Base-by-base conservation (phyloP, 2,797 vertebrate species). In the Labeo calbasu region DNA sequence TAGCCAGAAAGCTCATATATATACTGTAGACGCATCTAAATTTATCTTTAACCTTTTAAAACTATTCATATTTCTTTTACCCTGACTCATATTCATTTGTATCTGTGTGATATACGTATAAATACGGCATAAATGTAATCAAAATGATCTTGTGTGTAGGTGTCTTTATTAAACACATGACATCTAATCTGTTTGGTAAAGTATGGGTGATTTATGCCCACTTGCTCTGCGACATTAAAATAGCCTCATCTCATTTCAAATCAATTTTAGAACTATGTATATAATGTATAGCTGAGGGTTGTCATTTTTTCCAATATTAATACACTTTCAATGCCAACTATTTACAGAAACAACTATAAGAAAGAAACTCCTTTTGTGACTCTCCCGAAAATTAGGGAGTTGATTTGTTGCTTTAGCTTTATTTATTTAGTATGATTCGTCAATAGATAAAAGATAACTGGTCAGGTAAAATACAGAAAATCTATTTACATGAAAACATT, bases 91-190 rank as follows among this genome's bases (percentile, higher is more conserved):
- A 73, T 32, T 53, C 10, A 53, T 53, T 53, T 73, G 17, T 19
- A 53, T 72, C 4, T 36, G 7, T 32, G 17, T 10, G 32, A 68
- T 68, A 68, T 40, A 17, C 11, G 0, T 36, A 43, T 69, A 43
- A 40, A 79, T 40, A 43, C 25, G 28, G 7, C 4, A 53, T 40
- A 55, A 32, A 55, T 55, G 5, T 23, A 23, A 76, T 76, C 12
- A 57, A 57, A 69, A 19, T 21, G 0, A 71, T 48, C 32, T 59
- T 59, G 36, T 46, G n/a, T 40, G 40, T 61, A 61, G 79, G 68
- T 72, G 23, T 81, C 51, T 70, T 43, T 81, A 71, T 46, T 50
- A 61, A 4, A 72, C 25, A 50, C 13, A n/a, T 46, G 21, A 28
- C 3, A 81, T 71, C 9, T 59, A 46, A 57, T 70, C 50, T n/a